Conservation (phyloP, 2,113 vertebrate genomes). For the Seriola dumerili region DNA sequence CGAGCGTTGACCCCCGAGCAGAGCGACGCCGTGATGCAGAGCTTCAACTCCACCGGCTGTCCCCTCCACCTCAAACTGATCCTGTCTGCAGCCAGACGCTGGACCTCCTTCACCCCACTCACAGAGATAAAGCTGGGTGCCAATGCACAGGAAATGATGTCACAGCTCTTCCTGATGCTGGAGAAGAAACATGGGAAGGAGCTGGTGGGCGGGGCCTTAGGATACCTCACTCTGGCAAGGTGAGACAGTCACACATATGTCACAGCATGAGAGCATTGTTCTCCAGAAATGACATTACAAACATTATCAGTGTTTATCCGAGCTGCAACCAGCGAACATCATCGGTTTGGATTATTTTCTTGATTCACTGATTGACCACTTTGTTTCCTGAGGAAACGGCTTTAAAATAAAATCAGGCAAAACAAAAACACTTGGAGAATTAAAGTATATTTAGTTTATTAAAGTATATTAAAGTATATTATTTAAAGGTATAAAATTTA, state of each 20-base stretch:
- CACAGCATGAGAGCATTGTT: neutral
- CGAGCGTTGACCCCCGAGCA: constrained; percentile 75
- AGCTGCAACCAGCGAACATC: too few species aligned
- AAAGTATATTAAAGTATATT: too few species aligned
- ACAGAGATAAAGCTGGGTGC: constrained; percentile 66
- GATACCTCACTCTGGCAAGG: constrained; percentile 84
- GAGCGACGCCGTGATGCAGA: constrained; percentile 65
- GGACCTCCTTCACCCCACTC: constrained; percentile 81
- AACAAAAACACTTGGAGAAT: too few species aligned
- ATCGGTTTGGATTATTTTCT: too few species aligned
- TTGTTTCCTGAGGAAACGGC: too few species aligned
- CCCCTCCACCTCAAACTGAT: constrained; percentile 85
- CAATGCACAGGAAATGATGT: constrained; percentile 75
- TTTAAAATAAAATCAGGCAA: too few species aligned
- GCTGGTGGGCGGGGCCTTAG: constrained; percentile 81
- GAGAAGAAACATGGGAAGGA: constrained; percentile 85
- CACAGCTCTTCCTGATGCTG: constrained; percentile 80
- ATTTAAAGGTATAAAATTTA: too few species aligned
- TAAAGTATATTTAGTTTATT: too few species aligned
- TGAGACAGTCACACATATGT: constrained; percentile 32
- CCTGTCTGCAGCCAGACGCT: constrained; percentile 81
- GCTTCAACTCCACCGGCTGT: constrained; percentile 75
- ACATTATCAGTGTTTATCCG: too few species aligned
- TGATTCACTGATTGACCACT: too few species aligned
- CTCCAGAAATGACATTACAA: too few species aligned